Base-by-base conservation (phyloP, 2,113 vertebrate species). In the Solea senegalensis region DNA sequence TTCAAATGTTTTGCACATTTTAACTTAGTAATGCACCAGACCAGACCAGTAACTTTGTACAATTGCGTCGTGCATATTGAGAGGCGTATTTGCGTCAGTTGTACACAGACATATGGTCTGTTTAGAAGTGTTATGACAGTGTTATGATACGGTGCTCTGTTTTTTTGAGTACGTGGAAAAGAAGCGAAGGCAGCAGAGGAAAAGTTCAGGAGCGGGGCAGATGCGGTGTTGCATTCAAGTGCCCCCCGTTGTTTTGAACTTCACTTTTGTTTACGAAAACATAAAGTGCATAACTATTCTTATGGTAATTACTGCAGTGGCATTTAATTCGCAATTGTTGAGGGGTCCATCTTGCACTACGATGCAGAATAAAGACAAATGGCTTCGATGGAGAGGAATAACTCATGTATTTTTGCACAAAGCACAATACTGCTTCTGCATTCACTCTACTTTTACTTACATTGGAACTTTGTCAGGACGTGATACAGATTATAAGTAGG, bases 151-250 rank as follows among this genome's bases (percentile, higher is more conserved):
- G 0, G 1, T 10, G 45, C 59, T 78, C 13, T 78, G 84, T 61
- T 67, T 74, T 69, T 84, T 69, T 26, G 21, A 21, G 21, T 1
- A 21, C 66, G 13, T 56, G 74, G n/a, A 74, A 16, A 48, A 13
- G 13, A 9, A 41, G 26, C 10, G 13, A 12, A 14, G 48, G 48
- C 48, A 49, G 50, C 26, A 27, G 44, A 27, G 21, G 2, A 49
- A 1, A 69, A 70, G 93, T 91, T 94, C 92, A 92, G 82, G 52
- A 68, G 55, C 74, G 69, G 91, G 89, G 85, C 89, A 90, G 13
- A 55, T 0, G 14, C 0, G 16, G 14, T 53, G 80, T 4, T 76
- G 85, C 86, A 1, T 89, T 90, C 74, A 86, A 5, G 6, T 27
- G 48, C 65, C 59, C 16, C 4, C 13, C 45, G 27, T 58, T 56